phyloP scores from a whole-genome alignment of 2,113 vertebrate genomes.

The Periophthalmodon schlosseri region DNA sequence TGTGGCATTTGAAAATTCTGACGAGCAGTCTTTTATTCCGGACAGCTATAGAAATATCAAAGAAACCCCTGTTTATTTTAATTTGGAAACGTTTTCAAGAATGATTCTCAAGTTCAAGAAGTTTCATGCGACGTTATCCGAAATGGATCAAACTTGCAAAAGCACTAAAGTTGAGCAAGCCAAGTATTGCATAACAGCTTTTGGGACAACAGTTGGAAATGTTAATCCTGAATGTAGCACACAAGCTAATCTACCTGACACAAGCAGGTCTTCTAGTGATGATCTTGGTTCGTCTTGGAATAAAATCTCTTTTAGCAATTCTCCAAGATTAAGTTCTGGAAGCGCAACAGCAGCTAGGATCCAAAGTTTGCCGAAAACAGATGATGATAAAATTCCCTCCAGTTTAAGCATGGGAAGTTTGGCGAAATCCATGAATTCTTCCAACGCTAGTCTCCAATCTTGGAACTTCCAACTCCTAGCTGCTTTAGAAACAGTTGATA shows the following conservation, averaged over 20 bases:
- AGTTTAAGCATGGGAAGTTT: not conserved
- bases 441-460: constrained; percentile 3
- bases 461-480: constrained; percentile 46
- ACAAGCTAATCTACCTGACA: constrained; percentile 39
- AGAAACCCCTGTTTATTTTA: constrained; percentile 57
- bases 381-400: constrained; percentile 28
- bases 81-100: constrained; percentile 72
- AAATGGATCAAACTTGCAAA: constrained; percentile 70
- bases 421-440: constrained; percentile 1
- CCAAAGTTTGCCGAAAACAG: constrained; percentile 22
- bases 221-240: constrained; percentile 53
- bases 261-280: not conserved
- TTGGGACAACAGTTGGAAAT: constrained; percentile 80
- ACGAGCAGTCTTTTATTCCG: constrained; percentile 84
- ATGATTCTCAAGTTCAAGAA: constrained; percentile 80
- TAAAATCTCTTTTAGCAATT: constrained; percentile 48
- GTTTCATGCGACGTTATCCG: constrained; percentile 83
- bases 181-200: constrained; percentile 80
- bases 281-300: constrained; percentile 71
- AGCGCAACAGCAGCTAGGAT: not conserved
- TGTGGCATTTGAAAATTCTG: constrained; percentile 76
- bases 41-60: constrained; percentile 75
- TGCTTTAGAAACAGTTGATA: constrained; percentile 38
- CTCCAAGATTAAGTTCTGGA: constrained; percentile 22
- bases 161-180: constrained; percentile 4